Conservation (phyloP, 2,113 vertebrate species). For the Anas platyrhynchos region DNA sequence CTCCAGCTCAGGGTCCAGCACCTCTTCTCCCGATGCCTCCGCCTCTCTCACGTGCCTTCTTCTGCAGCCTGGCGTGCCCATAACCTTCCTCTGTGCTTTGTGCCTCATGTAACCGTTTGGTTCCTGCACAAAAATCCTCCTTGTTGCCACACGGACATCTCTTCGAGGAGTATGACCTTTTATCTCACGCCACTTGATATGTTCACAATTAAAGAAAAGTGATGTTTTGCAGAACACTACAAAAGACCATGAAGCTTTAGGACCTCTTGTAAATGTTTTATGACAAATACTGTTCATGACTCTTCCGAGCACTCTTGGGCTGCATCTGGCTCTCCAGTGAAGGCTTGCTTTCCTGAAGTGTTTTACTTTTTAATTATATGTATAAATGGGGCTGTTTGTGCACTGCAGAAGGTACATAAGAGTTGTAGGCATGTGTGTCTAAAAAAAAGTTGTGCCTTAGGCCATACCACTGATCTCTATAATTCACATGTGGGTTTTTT, state of each 20-base stretch:
- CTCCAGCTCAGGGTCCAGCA: background rate
- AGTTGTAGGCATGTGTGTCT: background rate
- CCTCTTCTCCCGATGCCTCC: background rate
- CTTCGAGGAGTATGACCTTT: background rate
- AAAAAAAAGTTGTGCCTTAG: background rate
- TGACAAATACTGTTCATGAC: background rate
- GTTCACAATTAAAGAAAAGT: background rate
- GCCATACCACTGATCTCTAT: background rate
- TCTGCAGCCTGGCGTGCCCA: background rate
- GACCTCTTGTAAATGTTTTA: constrained; percentile 1
- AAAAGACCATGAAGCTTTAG: background rate
- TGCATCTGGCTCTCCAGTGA: constrained; percentile 5
- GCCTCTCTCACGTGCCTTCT: background rate
- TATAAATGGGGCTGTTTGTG: background rate
- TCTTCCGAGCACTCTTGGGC: constrained; percentile 13
- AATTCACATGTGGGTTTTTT: background rate
- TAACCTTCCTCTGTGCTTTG: background rate
- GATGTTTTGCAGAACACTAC: background rate
- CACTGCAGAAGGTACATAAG: background rate
- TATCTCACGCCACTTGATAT: background rate
- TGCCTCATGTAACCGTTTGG: fast-evolving
- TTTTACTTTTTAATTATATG: background rate
- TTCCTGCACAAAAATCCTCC: background rate
- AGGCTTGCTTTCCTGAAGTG: background rate
- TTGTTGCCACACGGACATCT: background rate